Evolutionary conservation across 2,888 invertebrate genomes (phyloP).

Genomic region (Sarcophaga subvicina): DNA sequence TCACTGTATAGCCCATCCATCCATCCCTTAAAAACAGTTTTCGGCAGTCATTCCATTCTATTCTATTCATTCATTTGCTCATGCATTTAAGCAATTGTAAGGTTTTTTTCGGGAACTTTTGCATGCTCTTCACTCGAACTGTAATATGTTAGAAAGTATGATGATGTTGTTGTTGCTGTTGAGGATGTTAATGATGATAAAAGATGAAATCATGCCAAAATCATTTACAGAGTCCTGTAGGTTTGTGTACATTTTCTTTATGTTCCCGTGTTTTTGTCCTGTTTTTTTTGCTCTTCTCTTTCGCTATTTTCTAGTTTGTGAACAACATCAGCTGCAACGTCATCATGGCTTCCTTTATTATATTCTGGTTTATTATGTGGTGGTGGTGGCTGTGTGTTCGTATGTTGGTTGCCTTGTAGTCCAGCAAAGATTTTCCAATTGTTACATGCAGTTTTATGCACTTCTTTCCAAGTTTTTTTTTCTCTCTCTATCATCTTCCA

Average conservation of each 20-base stretch:
- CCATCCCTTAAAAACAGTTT: conserved; percentile 48
- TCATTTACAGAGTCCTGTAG: conserved; percentile 2
- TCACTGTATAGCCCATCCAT: conserved; percentile 20
- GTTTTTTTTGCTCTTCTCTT: not conserved
- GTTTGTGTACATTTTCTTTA: not conserved
- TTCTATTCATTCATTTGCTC: conserved; percentile 44
- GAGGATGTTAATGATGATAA: conserved; percentile 33
- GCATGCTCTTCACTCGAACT: conserved; percentile 8
- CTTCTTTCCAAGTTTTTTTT: conserved; percentile 26
- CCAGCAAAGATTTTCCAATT: conserved; percentile 28
- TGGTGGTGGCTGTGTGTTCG: conserved; percentile 12
- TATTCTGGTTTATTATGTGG: conserved; percentile 18
- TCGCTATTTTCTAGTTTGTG: conserved; percentile 40
- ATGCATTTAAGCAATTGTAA: not conserved
- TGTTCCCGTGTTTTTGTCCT: not conserved
- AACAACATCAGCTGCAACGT: conserved; percentile 60
- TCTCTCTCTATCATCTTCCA: not conserved
- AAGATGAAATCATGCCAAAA: conserved; percentile 49
- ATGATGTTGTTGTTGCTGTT: not conserved
- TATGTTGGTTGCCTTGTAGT: conserved; percentile 1
- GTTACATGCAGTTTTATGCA: conserved; percentile 62
- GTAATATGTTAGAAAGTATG: conserved; percentile 21
- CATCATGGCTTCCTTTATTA: conserved; percentile 10
- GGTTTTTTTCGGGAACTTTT: conserved; percentile 44
- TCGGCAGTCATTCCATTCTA: no score